A percentile compares a stretch with the other conserved stretches of the same genome.
These are phyloP conservation scores for Mormyrus iriodes DNA, from an alignment of 2,113 vertebrate genomes.

Conservation along the genomic window DNA sequence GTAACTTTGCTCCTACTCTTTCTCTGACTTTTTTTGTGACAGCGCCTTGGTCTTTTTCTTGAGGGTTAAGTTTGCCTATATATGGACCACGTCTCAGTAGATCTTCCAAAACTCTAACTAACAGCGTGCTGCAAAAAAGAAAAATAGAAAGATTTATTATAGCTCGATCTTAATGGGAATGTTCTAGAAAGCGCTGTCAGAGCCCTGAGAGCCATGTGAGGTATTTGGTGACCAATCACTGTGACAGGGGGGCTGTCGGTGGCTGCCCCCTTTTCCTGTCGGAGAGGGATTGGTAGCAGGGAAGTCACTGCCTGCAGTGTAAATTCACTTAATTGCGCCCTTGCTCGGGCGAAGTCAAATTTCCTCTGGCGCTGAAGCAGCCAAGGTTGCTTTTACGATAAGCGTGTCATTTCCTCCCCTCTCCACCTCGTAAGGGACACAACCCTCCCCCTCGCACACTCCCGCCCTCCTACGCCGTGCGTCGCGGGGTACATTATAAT, in stretches of 20 bases:
- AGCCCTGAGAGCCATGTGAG: background rate
- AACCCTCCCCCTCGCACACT: background rate
- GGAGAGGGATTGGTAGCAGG: background rate
- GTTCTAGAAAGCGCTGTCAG: background rate
- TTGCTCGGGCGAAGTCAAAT: background rate
- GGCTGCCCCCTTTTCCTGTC: background rate
- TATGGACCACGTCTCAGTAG: background rate
- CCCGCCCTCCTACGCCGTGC: background rate
- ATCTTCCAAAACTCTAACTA: background rate
- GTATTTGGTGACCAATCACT: slow-evolving; percentile 4
- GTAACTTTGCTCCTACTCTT: background rate
- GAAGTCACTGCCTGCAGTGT: background rate
- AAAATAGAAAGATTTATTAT: background rate
- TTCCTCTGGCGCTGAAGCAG: background rate
- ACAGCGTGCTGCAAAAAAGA: background rate
- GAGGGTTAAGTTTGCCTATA: background rate
- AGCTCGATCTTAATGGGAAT: background rate
- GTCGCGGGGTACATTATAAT: too few relatives aligned
- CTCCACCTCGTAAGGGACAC: background rate
- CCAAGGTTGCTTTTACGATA: slow-evolving; percentile 7
- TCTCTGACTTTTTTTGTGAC: background rate
- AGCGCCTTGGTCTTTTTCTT: background rate
- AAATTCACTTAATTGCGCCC: slow-evolving; percentile 1
- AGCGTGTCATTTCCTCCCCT: background rate
- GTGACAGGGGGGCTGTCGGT: background rate